Evolutionary conservation across 2,888 invertebrate genomes (phyloP), one percentile per base, ranked within the genome.

Genomic region (Biston stratarius): DNA sequence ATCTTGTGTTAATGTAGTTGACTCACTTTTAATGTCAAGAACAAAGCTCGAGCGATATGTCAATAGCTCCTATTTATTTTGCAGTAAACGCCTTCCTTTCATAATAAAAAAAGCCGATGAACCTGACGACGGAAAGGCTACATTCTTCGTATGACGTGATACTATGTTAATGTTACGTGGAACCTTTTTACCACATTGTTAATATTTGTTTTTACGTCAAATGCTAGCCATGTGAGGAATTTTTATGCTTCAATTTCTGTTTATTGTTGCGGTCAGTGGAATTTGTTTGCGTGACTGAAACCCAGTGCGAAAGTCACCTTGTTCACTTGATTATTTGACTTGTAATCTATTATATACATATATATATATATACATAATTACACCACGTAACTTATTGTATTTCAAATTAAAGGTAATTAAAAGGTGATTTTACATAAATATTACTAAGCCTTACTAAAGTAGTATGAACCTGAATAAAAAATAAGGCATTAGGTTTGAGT

Each of bases 21-120:
- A 33, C 61, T 58, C 10, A 33, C 53, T 59, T 68, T 71, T 33
- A 73, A 74, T 67, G 71, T 58, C 53, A 68, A 69, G 77, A 64
- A 74, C 73, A 79, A 78, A 66, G 64, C 71, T 67, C 74, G 76
- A 79, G 81, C 84, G 84, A 89, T 86, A 90, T 90, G 91, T 91
- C 91, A 91, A 92, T 92, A 88, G 82, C 78, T 83, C 78, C 79
- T 88, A 89, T 92, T 89, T 91, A 87, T 90, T 88, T 90, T 88
- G 80, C 78, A 85, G 85, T 85, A 87, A 90, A 88, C 87, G 89
- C 85, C 84, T 83, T 78, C 80, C 83, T 82, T 88, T 84, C 80
- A 84, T 88, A 88, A 87, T 87, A 90, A 91, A 58, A 87, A 91
- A 88, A 86, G 82, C 83, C 83, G 76, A 84, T 85, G 85, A 85